Conservation (phyloP, 2,797 vertebrate species). For the Melanogrammus aeglefinus region DNA sequence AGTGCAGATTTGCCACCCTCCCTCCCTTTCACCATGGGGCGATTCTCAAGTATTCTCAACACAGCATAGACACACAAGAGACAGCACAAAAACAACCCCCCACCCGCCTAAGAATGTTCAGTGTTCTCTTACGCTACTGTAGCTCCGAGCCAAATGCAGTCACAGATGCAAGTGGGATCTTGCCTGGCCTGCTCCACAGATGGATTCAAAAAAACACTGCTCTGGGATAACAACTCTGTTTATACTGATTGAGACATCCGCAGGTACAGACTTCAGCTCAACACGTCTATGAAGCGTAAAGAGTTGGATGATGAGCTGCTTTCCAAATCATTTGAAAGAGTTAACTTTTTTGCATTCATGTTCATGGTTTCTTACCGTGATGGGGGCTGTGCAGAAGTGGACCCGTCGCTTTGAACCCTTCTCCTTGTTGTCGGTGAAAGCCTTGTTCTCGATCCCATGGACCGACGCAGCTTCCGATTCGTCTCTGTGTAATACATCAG, state of each 20-base stretch:
- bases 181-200: slow-evolving; percentile 38
- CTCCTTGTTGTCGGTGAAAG: slow-evolving; percentile 75
- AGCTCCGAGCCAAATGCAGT: slow-evolving; percentile 29
- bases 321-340: neutral
- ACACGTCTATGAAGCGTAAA: slow-evolving; percentile 14
- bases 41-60: neutral
- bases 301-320: neutral
- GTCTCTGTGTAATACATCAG: slow-evolving; percentile 30
- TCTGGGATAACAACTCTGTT: slow-evolving; percentile 32
- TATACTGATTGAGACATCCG: slow-evolving; percentile 12
- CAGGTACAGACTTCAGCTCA: slow-evolving; percentile 22
- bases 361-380: slow-evolving; percentile 73
- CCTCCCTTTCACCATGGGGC: neutral
- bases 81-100: neutral
- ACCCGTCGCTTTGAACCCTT: slow-evolving; percentile 70
- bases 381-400: slow-evolving; percentile 83
- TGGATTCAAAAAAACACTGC: slow-evolving; percentile 42
- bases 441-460: slow-evolving; percentile 79
- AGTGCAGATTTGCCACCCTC: slow-evolving; percentile 14
- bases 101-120: neutral
- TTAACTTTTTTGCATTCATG: neutral
- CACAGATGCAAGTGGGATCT: slow-evolving; percentile 57
- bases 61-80: neutral
- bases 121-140: slow-evolving; percentile 18
- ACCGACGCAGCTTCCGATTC: slow-evolving; percentile 46